These are phyloP conservation scores for Salmo trutta DNA, from an alignment of 2,797 vertebrate species.

Conservation along the genomic window DNA sequence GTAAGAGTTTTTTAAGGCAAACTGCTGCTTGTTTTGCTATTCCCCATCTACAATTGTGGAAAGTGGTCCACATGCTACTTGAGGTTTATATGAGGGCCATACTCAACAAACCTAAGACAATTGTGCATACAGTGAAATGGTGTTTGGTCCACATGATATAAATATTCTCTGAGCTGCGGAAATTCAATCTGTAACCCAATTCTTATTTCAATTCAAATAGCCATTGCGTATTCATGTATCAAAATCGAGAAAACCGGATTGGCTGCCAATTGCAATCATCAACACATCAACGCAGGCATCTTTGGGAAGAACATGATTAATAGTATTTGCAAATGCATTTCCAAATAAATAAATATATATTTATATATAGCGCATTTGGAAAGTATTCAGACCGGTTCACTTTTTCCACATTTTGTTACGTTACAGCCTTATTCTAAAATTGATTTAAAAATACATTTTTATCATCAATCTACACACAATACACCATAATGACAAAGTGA, in stretches of 20 bases:
- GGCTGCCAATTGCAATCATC: conserved; percentile 24
- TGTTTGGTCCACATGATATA: background rate
- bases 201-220: conserved; percentile 31
- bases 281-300: conserved; percentile 16
- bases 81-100: background rate
- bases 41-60: no score
- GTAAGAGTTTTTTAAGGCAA: no score
- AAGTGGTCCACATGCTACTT: no score
- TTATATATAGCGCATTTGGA: no score
- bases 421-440: no score
- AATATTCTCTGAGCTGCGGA: background rate
- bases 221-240: conserved; percentile 25
- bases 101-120: background rate
- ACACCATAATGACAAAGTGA: no score
- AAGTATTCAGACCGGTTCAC: no score
- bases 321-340: conserved; percentile 9
- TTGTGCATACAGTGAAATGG: background rate
- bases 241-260: conserved; percentile 9
- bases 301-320: background rate
- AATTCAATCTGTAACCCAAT: conserved; percentile 20
- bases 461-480: no score
- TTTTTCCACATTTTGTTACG: no score
- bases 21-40: no score
- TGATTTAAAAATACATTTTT: no score
- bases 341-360: background rate